Evolutionary conservation across 1,140 invertebrate genomes (phyloP), one percentile per base, ranked within the genome.

Genomic region (Branchinecta lynchi): DNA sequence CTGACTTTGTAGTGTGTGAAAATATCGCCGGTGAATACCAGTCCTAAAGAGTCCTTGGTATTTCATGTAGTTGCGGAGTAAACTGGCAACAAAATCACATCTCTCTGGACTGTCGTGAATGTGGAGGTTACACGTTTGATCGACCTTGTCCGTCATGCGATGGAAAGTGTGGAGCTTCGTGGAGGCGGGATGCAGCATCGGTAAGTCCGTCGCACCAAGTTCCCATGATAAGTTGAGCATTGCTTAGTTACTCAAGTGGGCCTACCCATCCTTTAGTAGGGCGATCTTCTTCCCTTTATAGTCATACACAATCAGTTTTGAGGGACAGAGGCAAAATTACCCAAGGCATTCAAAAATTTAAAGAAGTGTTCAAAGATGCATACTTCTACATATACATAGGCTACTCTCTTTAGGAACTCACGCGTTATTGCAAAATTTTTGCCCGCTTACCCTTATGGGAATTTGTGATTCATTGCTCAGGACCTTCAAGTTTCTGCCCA

Each of bases 1-100:
- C 32, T 32, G 32, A 32, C 32, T 32, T 32, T 32, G 32, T 1
- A 32, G 5, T 32, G 32, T 3, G 32, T 5, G 32, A 32, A 32
- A 32, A 32, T 32, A 1, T 32, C 32, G 32, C 32, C 1, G 5
- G 32, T 32, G 5, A 5, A 5, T 32, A 32, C 32, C 32, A 32
- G 32, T 32, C 32, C 5, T 1, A 32, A 32, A 32, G 32, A 32
- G 32, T 32, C 5, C 32, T 32, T 32, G n/a, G 69, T 73, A 67
- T 66, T 69, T 67, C 45, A 72, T 78, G 32, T 77, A 87, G 86
- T 75, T 92, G 89, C 78, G 88, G 89, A 32, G 87, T 90, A 5
- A 87, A 86, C 74, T 92, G 89, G 89, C 83, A 82, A 72, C 86
- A 90, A 74, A 84, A 87, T 70, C 88, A 90, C 74, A 86, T 89